phyloP scores from a whole-genome alignment of 2,888 invertebrate genomes.

The Sarcophaga rosellei region DNA sequence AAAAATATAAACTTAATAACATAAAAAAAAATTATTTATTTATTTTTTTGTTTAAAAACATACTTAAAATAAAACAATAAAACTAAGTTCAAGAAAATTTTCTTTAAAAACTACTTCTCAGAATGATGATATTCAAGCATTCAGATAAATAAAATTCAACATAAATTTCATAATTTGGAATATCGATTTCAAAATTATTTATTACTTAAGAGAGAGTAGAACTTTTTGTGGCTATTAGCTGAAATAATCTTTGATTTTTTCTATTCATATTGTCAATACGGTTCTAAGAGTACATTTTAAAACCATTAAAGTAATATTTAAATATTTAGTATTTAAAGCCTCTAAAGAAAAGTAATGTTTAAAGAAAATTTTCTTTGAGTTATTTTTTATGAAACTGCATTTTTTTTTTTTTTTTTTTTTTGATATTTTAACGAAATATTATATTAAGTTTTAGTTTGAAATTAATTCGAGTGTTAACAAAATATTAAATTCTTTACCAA shows the following conservation, averaged over 20 bases:
- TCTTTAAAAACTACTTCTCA: slow-evolving; percentile 48
- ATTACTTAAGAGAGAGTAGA: background rate
- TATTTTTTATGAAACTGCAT: background rate
- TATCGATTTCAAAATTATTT: background rate
- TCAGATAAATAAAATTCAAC: background rate
- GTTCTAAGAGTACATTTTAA: too few relatives aligned
- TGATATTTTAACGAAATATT: slow-evolving; percentile 70
- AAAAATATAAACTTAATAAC: slow-evolving; percentile 44
- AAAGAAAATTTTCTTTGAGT: slow-evolving; percentile 51
- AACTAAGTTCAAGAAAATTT: slow-evolving; percentile 68
- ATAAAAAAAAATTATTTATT: slow-evolving; percentile 28
- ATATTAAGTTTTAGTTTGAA: slow-evolving; percentile 20
- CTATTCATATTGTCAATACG: background rate
- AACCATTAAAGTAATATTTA: background rate
- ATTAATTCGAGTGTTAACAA: slow-evolving; percentile 55
- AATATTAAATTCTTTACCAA: background rate
- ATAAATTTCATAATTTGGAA: background rate
- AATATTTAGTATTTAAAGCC: slow-evolving; percentile 28
- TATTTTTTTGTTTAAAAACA: slow-evolving; percentile 52
- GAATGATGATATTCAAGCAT: background rate
- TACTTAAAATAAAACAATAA: slow-evolving; percentile 72
- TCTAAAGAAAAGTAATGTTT: slow-evolving; percentile 39
- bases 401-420: slow-evolving; percentile 71
- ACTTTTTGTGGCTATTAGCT: background rate
- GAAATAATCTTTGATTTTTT: background rate